A percentile compares a stretch with the other conserved stretches of the same genome.
Evolutionary conservation across 2,888 invertebrate genomes (phyloP).

Genomic region (Lobophora halterata): DNA sequence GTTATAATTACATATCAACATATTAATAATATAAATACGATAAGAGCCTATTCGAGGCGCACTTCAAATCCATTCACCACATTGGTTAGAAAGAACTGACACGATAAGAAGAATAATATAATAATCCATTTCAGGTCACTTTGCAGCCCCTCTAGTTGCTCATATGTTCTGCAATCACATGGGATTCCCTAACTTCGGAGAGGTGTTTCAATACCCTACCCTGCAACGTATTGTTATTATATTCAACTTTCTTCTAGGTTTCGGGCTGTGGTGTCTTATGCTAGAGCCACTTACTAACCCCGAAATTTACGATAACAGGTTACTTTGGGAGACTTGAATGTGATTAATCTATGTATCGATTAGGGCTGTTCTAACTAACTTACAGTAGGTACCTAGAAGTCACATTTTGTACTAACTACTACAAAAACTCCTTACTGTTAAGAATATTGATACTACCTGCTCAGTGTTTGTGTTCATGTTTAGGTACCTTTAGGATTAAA

Average conservation of each 20-base stretch:
- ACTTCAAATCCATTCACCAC: too few relatives aligned
- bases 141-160: conserved; percentile 91
- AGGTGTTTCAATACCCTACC: conserved; percentile 58
- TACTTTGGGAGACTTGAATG: conserved; percentile 76
- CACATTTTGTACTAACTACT: too few relatives aligned
- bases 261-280: conserved; percentile 88
- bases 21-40: too few relatives aligned
- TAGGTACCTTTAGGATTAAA: too few relatives aligned
- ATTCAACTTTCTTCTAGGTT: conserved; percentile 86
- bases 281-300: conserved; percentile 89
- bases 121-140: conserved; percentile 84
- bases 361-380: too few relatives aligned
- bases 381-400: too few relatives aligned
- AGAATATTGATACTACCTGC: too few relatives aligned
- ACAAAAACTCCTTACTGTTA: too few relatives aligned
- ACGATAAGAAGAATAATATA: not conserved
- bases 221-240: conserved; percentile 82
- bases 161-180: conserved; percentile 98
- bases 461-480: too few relatives aligned
- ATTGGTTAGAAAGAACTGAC: too few relatives aligned
- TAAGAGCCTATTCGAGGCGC: too few relatives aligned
- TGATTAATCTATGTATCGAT: not conserved
- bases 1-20: too few relatives aligned
- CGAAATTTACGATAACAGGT: conserved; percentile 80
- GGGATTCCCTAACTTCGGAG: conserved; percentile 95